Evolutionary conservation across 2,797 vertebrate genomes (phyloP), one percentile per base, ranked within the genome.

Genomic region (Poliocrania exsul): DNA sequence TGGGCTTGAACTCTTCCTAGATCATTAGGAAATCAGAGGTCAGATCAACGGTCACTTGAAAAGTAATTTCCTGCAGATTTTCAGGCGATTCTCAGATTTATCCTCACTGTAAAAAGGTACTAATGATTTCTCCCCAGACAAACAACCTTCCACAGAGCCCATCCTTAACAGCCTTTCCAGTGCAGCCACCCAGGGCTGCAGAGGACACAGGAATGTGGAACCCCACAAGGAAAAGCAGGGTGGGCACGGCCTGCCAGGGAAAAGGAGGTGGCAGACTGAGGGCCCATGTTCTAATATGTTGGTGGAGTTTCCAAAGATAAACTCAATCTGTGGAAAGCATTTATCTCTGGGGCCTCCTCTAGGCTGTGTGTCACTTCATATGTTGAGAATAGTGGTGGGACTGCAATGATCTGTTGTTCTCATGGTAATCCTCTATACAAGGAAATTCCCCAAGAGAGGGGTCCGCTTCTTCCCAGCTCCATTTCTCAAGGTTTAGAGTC

Each of bases 11-110:
- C 93, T 93, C 87, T 92, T 93, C 92, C 80, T 88, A 91, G 92
- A 96, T 95, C 95, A 93, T 96, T 96, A 97, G 91, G 93, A 96
- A 96, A 94, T 88, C 42, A 86, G 80, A 91, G 95, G 93, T 97
- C 95, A 94, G 35, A 46, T 29, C 89, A 73, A 54, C 7, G 91
- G 95, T 95, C 95, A 92, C 87, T 93, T 90, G 91, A 81, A 81
- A 91, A 97, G 93, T 66, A 95, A 96, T 93, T 96, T 94, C 95
- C 96, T 96, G 89, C 70, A 96, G 91, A 91, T 92, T 92, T 96
- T 75, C 66, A 67, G 58, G 77, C 89, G 0, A 91, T 94, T 90
- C 91, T 84, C 72, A 88, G 91, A 95, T 96, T 91, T 93, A 75
- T 58, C 62, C 80, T 81, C 1, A 3, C 78, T 90, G 62, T 81